phyloP scores from a whole-genome alignment of 35 echinoderm and acorn worm species.

The Ophiothrix spiculata region DNA sequence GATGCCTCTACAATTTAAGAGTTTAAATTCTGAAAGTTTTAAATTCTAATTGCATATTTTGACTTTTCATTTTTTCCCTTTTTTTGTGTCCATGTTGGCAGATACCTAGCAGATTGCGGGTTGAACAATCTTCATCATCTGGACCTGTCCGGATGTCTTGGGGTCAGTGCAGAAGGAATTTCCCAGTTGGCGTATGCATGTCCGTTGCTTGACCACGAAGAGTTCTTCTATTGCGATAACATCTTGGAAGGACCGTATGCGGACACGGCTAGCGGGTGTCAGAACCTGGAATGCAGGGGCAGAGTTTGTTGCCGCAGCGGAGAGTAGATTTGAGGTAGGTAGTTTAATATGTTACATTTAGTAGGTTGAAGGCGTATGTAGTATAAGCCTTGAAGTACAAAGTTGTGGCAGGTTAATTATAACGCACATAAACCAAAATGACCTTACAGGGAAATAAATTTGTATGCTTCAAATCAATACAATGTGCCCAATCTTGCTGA shows the following conservation, averaged over 20 bases:
- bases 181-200: constrained; percentile 54
- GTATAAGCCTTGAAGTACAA: too few relatives aligned
- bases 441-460: too few relatives aligned
- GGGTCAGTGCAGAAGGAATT: constrained; percentile 64
- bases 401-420: too few relatives aligned
- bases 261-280: constrained; percentile 90
- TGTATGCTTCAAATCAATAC: too few relatives aligned
- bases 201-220: constrained; percentile 65
- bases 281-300: constrained; percentile 82
- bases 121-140: constrained; percentile 58
- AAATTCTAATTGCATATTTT: background rate
- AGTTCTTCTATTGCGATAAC: constrained; percentile 98
- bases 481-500: too few relatives aligned
- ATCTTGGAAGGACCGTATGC: constrained; percentile 86
- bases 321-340: constrained; percentile 46
- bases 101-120: constrained; percentile 54
- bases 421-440: too few relatives aligned
- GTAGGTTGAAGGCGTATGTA: too few relatives aligned
- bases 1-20: too few relatives aligned
- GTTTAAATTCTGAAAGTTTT: background rate
- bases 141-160: constrained; percentile 83
- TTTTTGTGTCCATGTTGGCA: constrained; percentile 16
- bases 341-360: too few relatives aligned
- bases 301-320: constrained; percentile 81
- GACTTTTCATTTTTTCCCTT: background rate